phyloP scores from a whole-genome alignment of 2,113 vertebrate species.

The Spilogale gracilis region DNA sequence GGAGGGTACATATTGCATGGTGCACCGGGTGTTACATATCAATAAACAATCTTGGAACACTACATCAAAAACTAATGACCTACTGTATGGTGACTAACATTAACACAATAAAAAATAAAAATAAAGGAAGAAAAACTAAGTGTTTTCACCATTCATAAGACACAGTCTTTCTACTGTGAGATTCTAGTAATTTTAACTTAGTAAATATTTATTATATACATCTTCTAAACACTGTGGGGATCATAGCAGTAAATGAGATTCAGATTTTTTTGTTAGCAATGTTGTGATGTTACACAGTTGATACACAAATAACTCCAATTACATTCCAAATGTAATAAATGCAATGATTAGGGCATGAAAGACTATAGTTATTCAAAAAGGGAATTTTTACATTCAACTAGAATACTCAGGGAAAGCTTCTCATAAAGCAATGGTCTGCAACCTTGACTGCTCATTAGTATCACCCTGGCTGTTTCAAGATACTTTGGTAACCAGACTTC shows the following conservation, averaged over 20 bases:
- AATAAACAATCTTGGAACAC: no score
- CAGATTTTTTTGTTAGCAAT: neutral
- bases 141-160: conserved; percentile 42
- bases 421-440: neutral
- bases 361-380: neutral
- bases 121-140: neutral
- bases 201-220: conserved; percentile 10
- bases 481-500: neutral
- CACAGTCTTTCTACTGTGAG: neutral
- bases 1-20: no score
- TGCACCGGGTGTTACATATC: no score
- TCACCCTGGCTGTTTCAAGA: neutral
- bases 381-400: neutral
- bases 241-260: conserved; percentile 4
- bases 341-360: neutral
- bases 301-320: neutral
- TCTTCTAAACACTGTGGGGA: neutral
- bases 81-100: no score
- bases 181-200: conserved; percentile 19
- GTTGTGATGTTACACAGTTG: neutral
- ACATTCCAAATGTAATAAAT: conserved; percentile 17
- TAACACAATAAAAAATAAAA: no score
- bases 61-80: no score
- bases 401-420: neutral
- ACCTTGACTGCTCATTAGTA: neutral